Conservation (phyloP, 1,140 invertebrate species). For the Saccostrea cuccullata region DNA sequence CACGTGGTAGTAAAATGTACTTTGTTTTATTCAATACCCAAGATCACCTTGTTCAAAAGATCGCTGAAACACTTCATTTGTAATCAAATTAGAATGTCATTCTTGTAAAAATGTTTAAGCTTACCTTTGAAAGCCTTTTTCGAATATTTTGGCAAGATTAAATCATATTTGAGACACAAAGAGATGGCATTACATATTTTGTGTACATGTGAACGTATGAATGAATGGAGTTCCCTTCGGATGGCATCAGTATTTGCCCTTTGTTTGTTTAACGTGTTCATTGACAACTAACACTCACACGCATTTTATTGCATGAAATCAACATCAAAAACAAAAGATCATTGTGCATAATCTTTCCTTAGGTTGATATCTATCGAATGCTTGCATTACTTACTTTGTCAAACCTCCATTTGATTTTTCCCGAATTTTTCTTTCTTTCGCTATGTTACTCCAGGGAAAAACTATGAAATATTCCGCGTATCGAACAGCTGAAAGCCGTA, state of each 20-base stretch:
- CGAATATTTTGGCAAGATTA: neutral
- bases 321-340: constrained; percentile 13
- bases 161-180: constrained; percentile 7
- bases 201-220: constrained; percentile 26
- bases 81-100: neutral
- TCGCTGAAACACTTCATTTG: neutral
- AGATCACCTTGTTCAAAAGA: neutral
- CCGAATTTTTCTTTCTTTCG: constrained; percentile 40
- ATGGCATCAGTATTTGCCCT: constrained; percentile 32
- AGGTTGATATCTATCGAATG: neutral
- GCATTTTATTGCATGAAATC: constrained; percentile 28
- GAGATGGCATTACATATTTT: constrained; percentile 27
- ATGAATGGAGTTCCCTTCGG: constrained; percentile 41
- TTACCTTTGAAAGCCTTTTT: neutral
- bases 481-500: constrained; percentile 34
- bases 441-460: constrained; percentile 21
- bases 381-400: neutral
- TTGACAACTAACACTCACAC: constrained; percentile 35
- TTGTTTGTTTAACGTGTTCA: constrained; percentile 38
- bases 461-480: constrained; percentile 37
- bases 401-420: constrained; percentile 25
- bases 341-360: neutral
- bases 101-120: neutral
- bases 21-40: neutral
- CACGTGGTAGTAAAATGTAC: constrained; percentile 1